Evolutionary conservation across 2,888 invertebrate genomes (phyloP).

Genomic region (Leucophenga maculata): DNA sequence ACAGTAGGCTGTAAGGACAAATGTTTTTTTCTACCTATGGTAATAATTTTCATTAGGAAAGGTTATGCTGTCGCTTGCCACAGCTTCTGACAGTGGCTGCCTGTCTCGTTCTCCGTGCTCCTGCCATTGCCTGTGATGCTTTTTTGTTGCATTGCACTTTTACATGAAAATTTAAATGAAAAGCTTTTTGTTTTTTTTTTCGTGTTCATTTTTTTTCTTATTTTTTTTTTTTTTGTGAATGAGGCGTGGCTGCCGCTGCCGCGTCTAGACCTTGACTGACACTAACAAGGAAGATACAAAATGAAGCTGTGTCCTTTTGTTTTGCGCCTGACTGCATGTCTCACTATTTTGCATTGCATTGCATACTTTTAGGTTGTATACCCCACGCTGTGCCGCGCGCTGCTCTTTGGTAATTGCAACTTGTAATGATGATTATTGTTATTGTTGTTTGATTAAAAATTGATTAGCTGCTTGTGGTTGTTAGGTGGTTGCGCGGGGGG

Average conservation of each 20-base stretch:
- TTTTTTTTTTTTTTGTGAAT: background rate
- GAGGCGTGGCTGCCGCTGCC: conserved; percentile 19
- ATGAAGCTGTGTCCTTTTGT: conserved; percentile 12
- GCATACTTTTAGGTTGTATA: background rate
- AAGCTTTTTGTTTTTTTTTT: background rate
- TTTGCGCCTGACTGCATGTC: background rate
- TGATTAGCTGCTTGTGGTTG: conserved; percentile 38
- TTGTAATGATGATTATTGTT: conserved; percentile 20
- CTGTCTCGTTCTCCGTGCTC: background rate
- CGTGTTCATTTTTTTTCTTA: background rate
- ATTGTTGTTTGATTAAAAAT: conserved; percentile 43
- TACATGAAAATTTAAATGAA: background rate
- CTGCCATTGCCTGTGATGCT: background rate
- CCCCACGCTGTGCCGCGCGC: background rate
- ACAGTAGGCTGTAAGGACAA: conserved; percentile 7
- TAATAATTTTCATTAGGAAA: conserved; percentile 57
- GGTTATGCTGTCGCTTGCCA: conserved; percentile 39
- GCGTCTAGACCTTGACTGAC: conserved; percentile 2
- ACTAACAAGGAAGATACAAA: background rate
- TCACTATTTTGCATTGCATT: background rate
- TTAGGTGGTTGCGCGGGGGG: background rate
- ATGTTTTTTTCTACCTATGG: conserved; percentile 16
- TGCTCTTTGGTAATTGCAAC: background rate
- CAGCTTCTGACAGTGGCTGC: no score
- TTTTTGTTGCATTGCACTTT: background rate